Evolutionary conservation across 2,113 vertebrate genomes (phyloP), one percentile per base, ranked within the genome.

Genomic region (Panthera leo): DNA sequence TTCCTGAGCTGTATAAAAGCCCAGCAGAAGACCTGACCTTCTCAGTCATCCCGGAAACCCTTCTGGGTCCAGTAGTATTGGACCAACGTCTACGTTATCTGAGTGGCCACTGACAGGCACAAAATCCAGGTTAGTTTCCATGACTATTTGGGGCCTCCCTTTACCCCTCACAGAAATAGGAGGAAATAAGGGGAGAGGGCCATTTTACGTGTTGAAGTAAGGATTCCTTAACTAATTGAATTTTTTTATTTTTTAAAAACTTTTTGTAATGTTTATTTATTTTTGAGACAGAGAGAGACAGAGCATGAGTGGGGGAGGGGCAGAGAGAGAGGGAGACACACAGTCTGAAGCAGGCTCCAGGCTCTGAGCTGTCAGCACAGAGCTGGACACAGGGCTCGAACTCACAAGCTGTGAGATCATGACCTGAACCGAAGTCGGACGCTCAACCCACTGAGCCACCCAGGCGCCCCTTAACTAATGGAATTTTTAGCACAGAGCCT

Each of bases 71-170:
- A 15, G 48, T 29, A 23, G 15, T 2, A 0, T 27, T 55, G 31
- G 11, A 14, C 16, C 34, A 27, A 21, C 1, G 2, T 27, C 13
- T 13, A 36, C 12, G 2, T 6, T 5, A 19, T 25, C 51, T 5
- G 34, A 45, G 23, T 0, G 0, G 16, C 7, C 34, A 2, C 29
- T 5, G 36, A 18, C 18, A 14, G 16, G 1, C 5, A 91, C 42
- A 39, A 5, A 7, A 48, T 14, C 12, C 23, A 67, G 42, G 53
- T 85, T 10, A 11, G 19, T 91, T 61, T 55, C 34, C 5, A 34
- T 48, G 65, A 25, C 29, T 25, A 2, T 29, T 42, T 67, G 45
- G 82, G 34, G 14, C 7, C 16, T 67, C 39, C 7, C 42, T 36
- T 31, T 88, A 70, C 14, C 2, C 23, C 7, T 73, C 8, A 16